Evolutionary conservation across 2,113 vertebrate species (phyloP).

Genomic region (Ctenodactylus gundi): DNA sequence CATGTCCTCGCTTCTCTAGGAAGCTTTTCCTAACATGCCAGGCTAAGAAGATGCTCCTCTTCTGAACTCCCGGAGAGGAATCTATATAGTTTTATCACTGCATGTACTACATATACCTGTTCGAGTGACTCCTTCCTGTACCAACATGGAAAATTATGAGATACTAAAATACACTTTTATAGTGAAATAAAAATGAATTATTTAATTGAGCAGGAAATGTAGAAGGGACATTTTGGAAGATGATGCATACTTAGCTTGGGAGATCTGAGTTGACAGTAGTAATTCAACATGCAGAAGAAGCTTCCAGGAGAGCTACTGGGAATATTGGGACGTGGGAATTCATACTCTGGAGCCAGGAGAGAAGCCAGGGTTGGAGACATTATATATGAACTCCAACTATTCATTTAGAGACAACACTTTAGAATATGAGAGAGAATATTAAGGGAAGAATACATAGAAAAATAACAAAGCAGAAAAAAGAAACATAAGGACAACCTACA

Average conservation of each 20-base stretch:
- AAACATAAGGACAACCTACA: background rate
- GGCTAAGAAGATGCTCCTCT: background rate
- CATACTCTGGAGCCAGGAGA: background rate
- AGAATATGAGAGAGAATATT: background rate
- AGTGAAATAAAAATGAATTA: background rate
- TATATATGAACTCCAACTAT: background rate
- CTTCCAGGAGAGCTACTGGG: background rate
- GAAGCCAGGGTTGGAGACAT: background rate
- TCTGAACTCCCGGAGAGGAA: background rate
- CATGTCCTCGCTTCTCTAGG: background rate
- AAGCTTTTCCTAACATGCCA: background rate
- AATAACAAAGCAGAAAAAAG: background rate
- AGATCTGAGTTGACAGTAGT: background rate
- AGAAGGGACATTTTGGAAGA: background rate
- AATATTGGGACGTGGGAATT: background rate
- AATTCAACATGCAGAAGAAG: background rate
- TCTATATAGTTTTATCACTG: background rate
- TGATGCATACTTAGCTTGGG: background rate
- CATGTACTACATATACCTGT: background rate
- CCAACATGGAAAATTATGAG: background rate
- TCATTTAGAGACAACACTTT: background rate
- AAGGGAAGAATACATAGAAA: background rate
- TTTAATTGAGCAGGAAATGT: background rate
- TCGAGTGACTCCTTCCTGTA: background rate
- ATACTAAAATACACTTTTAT: background rate